Percentiles rank a stretch among this genome's conserved stretches.
These are phyloP conservation scores for Caenorhabditis sp. DNA, from an alignment of 2,888 invertebrate genomes.

Conservation along the genomic window DNA sequence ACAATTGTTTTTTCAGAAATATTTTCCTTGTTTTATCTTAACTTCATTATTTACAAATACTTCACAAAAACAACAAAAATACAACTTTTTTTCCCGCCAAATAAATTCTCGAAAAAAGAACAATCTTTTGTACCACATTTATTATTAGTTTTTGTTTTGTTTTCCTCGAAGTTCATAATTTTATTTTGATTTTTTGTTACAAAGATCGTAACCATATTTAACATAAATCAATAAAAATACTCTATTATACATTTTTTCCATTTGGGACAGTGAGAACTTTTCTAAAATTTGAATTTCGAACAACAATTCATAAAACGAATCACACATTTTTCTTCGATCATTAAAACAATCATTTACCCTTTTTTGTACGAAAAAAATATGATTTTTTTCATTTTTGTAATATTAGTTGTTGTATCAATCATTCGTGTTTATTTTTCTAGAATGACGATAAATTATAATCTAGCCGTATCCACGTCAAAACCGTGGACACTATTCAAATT, in stretches of 20 bases:
- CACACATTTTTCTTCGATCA: no score
- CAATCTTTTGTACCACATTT: no score
- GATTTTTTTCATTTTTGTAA: neutral
- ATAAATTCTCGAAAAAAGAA: neutral
- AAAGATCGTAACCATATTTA: neutral
- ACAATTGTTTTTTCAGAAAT: no score
- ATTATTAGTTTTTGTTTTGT: no score
- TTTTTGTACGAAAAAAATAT: no score
- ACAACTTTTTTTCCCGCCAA: neutral
- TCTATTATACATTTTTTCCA: neutral
- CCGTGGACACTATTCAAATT: constrained; percentile 61
- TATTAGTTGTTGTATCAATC: neutral
- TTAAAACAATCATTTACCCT: no score
- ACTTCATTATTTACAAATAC: neutral
- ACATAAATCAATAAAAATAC: neutral
- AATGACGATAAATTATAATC: constrained; percentile 61
- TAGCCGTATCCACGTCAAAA: constrained; percentile 57
- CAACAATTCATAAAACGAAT: no score
- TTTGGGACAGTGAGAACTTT: neutral
- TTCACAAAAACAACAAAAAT: neutral
- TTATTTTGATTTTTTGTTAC: neutral
- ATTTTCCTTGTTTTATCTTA: neutral
- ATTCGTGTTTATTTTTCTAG: neutral
- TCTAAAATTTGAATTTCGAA: no score
- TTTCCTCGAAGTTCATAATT: no score